phyloP scores from a whole-genome alignment of 2,888 invertebrate genomes.

The Agriopis leucophaearia region DNA sequence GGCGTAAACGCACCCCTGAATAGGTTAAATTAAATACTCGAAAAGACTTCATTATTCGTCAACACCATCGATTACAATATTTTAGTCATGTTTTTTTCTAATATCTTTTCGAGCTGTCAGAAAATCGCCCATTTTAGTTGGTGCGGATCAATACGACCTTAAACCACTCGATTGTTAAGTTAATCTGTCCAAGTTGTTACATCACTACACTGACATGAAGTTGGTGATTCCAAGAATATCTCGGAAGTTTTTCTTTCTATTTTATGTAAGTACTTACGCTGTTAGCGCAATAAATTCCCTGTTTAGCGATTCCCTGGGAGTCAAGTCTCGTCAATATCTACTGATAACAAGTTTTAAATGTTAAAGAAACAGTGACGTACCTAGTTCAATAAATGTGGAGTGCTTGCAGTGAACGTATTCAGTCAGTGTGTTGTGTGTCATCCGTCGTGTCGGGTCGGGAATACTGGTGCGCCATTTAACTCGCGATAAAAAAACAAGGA shows the following conservation, averaged over 20 bases:
- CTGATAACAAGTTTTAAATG: conserved; percentile 50
- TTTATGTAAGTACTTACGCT: conserved; percentile 76
- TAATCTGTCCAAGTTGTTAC: conserved; percentile 3
- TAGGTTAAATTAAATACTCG: too few relatives aligned
- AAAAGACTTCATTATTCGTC: too few relatives aligned
- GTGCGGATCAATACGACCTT: too few relatives aligned
- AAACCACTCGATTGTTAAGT: neutral
- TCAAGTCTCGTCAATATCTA: conserved; percentile 49
- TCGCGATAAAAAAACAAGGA: conserved; percentile 70
- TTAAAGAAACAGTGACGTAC: conserved; percentile 50
- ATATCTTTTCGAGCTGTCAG: too few relatives aligned
- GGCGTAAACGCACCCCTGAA: too few relatives aligned
- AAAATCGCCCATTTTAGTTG: too few relatives aligned
- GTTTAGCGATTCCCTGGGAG: conserved; percentile 54
- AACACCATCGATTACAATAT: too few relatives aligned
- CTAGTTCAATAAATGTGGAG: conserved; percentile 62
- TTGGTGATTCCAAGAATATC: conserved; percentile 75
- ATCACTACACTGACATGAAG: conserved; percentile 65
- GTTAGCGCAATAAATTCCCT: conserved; percentile 65
- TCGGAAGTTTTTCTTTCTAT: conserved; percentile 73
- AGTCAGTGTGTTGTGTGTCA: conserved; percentile 80
- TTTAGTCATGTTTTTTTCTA: too few relatives aligned
- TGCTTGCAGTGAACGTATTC: conserved; percentile 57
- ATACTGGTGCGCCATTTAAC: conserved; percentile 79
- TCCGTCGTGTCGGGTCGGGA: conserved; percentile 76